Conservation (phyloP, 2,113 vertebrate genomes). For the Pimephales promelas region DNA sequence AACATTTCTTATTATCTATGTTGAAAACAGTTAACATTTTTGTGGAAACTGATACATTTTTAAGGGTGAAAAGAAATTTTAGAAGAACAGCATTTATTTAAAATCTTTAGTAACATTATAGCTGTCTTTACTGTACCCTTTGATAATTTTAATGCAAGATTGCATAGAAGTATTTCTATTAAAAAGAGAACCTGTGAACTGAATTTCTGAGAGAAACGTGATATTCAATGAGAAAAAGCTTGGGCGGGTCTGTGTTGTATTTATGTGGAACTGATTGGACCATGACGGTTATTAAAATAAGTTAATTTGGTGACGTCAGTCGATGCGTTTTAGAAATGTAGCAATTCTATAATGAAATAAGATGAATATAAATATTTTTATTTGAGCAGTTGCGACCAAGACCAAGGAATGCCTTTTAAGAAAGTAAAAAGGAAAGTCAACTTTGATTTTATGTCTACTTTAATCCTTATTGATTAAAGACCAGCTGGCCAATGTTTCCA, state of each 20-base stretch:
- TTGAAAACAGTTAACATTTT: not conserved
- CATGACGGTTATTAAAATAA: not conserved
- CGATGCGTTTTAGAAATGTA: not conserved
- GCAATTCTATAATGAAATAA: not conserved
- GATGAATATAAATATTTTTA: not conserved
- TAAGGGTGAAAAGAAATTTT: too few species aligned
- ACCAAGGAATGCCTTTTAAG: not conserved
- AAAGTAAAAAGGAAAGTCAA: not conserved
- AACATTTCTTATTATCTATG: not conserved
- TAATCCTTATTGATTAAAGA: constrained; percentile 30
- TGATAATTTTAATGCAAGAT: too few species aligned
- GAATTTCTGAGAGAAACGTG: not conserved
- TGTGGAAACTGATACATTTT: too few species aligned
- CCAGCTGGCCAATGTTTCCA: constrained; percentile 15
- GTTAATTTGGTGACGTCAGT: not conserved
- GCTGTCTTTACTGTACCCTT: not conserved
- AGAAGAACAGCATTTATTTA: too few species aligned
- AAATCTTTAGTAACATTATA: not conserved
- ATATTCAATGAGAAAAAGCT: not conserved
- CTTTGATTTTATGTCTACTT: not conserved
- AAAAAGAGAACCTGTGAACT: not conserved
- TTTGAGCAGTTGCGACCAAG: not conserved
- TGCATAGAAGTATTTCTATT: too few species aligned
- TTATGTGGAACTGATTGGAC: not conserved
- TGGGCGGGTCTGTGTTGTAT: not conserved